phyloP scores from a whole-genome alignment of 2,888 invertebrate genomes.

The Metalampra italica region DNA sequence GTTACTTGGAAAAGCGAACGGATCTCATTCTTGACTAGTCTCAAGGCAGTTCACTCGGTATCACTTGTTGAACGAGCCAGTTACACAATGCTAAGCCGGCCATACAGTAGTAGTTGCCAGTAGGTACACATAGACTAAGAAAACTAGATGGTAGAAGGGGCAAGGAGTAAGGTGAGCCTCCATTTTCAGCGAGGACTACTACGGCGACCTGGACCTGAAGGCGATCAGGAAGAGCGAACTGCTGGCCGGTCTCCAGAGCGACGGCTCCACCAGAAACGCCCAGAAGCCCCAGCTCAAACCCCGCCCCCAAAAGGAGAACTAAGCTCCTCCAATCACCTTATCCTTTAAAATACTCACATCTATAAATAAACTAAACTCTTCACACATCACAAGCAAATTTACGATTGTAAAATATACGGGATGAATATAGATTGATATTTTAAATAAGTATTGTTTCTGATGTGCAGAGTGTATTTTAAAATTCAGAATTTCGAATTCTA shows the following conservation, averaged over 20 bases:
- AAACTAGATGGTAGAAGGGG: slow-evolving; percentile 41
- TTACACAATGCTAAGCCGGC: slow-evolving; percentile 64
- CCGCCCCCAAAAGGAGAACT: slow-evolving; percentile 78
- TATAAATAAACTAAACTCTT: slow-evolving; percentile 41
- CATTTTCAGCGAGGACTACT: slow-evolving; percentile 96
- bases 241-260: slow-evolving; percentile 86
- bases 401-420: slow-evolving; percentile 21
- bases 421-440: slow-evolving; percentile 24
- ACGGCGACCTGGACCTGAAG: slow-evolving; percentile 96
- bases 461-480: slow-evolving; percentile 33
- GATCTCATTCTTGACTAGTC: slow-evolving; percentile 56
- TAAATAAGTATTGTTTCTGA: slow-evolving; percentile 40
- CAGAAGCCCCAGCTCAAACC: slow-evolving; percentile 73
- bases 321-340: slow-evolving; percentile 48
- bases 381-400: slow-evolving; percentile 47
- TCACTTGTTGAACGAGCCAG: slow-evolving; percentile 50
- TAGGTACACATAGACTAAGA: slow-evolving; percentile 46
- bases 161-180: slow-evolving; percentile 71
- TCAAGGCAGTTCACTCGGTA: slow-evolving; percentile 69
- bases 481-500: slow-evolving; percentile 47
- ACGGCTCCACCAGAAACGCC: slow-evolving; percentile 67
- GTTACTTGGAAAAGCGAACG: slow-evolving; percentile 58
- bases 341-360: slow-evolving; percentile 64
- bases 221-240: slow-evolving; percentile 96
- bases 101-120: slow-evolving; percentile 52